A percentile compares a stretch with the other conserved stretches of the same genome.
phyloP scores from a whole-genome alignment of 1,140 invertebrate species.

The Zaprionus camerounensis region DNA sequence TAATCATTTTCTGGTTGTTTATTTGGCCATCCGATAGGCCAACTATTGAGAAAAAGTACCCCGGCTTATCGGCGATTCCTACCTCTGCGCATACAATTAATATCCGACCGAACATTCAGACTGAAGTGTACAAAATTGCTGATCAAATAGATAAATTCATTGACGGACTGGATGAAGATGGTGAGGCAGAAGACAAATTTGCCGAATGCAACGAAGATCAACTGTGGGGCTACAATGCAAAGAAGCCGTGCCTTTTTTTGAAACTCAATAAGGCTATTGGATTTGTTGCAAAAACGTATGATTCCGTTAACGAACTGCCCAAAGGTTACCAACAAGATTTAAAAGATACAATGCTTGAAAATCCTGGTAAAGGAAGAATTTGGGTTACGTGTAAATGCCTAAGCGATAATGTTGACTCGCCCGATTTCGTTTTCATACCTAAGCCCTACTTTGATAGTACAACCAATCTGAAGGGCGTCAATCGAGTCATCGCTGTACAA shows the following conservation, averaged over 20 bases:
- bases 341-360: not conserved
- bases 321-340: not conserved
- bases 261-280: constrained; percentile 51
- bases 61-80: constrained; percentile 52
- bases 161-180: not conserved
- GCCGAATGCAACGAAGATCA: constrained; percentile 42
- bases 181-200: constrained; percentile 11
- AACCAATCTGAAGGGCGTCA: not conserved
- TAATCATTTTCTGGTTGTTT: not conserved
- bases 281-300: constrained; percentile 45
- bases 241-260: constrained; percentile 49
- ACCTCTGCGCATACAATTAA: not conserved
- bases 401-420: not conserved
- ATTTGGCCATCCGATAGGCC: constrained; percentile 3
- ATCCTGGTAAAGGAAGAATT: constrained; percentile 32
- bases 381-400: constrained; percentile 48
- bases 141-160: constrained; percentile 44
- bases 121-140: constrained; percentile 21
- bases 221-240: constrained; percentile 44
- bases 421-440: constrained; percentile 19
- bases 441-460: constrained; percentile 27
- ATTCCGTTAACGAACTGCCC: constrained; percentile 34
- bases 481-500: constrained; percentile 46
- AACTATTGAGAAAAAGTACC: constrained; percentile 19
- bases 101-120: constrained; percentile 6